Evolutionary conservation across 2,888 invertebrate genomes (phyloP).

Genomic region (Sisyra terminalis): DNA sequence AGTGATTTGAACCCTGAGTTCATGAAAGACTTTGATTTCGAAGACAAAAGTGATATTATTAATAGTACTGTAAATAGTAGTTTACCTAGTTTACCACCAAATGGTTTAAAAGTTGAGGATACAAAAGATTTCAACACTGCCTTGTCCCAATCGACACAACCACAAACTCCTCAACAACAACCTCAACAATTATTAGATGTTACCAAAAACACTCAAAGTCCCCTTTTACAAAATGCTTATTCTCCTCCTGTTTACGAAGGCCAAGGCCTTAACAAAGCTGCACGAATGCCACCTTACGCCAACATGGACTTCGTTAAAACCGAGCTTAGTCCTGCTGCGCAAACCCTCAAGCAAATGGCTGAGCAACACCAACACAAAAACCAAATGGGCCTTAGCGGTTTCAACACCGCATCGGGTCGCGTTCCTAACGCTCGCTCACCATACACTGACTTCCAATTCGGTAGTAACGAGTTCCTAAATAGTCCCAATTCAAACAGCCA

Average conservation of each 20-base stretch:
- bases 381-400: constrained; percentile 42
- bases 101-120: constrained; percentile 24
- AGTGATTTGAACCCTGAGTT: constrained; percentile 68
- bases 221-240: constrained; percentile 21
- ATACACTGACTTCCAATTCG: constrained; percentile 39
- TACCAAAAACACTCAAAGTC: constrained; percentile 20
- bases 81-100: constrained; percentile 10
- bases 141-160: not conserved
- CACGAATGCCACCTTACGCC: constrained; percentile 18
- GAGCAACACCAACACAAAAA: constrained; percentile 88
- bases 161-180: constrained; percentile 9
- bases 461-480: constrained; percentile 28
- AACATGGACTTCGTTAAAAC: constrained; percentile 27
- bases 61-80: constrained; percentile 9
- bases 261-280: constrained; percentile 15
- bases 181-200: constrained; percentile 13
- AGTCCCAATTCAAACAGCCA: constrained; percentile 26
- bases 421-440: constrained; percentile 32
- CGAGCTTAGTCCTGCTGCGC: constrained; percentile 81
- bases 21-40: constrained; percentile 65
- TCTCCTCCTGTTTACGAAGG: constrained; percentile 23
- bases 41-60: constrained; percentile 30
- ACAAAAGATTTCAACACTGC: constrained; percentile 17
- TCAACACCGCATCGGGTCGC: constrained; percentile 14
- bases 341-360: constrained; percentile 92